A percentile compares a stretch with the other conserved stretches of the same genome.
Conservation (phyloP, 2,113 vertebrate species). For the Neofelis nebulosa region DNA sequence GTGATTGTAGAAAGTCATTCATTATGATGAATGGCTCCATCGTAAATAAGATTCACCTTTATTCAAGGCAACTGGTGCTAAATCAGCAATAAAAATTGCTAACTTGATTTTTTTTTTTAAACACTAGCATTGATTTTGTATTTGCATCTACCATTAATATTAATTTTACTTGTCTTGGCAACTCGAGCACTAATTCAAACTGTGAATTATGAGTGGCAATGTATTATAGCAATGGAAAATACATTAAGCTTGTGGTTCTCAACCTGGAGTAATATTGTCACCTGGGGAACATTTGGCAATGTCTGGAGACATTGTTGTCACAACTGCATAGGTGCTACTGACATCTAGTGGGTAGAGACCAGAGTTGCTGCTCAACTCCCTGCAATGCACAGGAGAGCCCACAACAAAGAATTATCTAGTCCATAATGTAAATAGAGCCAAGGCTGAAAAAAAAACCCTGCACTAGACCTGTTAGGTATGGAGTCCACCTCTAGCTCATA, state of each 20-base stretch:
- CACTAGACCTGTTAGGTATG: neutral
- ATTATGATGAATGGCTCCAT: too few relatives aligned
- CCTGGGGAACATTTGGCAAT: neutral
- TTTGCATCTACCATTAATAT: neutral
- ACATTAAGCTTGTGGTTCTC: neutral
- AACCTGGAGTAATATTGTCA: neutral
- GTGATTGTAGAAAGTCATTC: neutral
- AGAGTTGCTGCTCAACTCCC: neutral
- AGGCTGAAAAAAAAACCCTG: neutral
- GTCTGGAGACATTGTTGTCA: neutral
- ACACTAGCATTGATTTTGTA: neutral
- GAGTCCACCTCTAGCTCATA: neutral
- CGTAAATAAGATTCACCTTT: neutral
- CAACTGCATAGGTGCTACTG: neutral
- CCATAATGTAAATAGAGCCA: neutral
- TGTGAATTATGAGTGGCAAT: neutral
- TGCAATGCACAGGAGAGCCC: neutral
- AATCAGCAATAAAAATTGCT: neutral
- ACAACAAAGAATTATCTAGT: neutral
- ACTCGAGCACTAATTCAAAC: neutral
- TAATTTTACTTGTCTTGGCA: constrained; percentile 27
- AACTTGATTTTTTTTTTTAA: neutral
- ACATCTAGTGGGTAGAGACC: neutral
- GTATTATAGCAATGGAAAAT: neutral
- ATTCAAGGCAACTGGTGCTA: neutral